Evolutionary conservation across 2,888 invertebrate species (phyloP), one percentile per base, ranked within the genome.

Genomic region (Andrena flavipes): DNA sequence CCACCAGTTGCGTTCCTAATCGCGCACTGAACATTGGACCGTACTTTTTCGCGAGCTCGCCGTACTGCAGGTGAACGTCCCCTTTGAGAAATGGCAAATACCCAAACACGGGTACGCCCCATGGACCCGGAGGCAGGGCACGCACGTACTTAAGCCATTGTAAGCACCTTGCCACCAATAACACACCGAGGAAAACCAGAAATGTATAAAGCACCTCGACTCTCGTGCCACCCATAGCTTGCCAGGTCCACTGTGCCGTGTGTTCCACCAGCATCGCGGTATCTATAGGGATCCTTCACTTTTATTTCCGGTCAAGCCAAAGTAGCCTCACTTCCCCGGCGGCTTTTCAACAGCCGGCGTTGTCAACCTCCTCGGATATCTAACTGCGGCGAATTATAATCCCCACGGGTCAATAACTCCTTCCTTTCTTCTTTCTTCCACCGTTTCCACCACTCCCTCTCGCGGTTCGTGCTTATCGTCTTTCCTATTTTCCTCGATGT

Each of bases 31-130:
- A 98, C 84, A 98, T 95, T 8, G 96, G 95, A 8, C 98, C 98
- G 94, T 98, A 98, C 90, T 95, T 96, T 84, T 96, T 95, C 59
- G 97, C 96, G 90, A 98, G 94, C 90, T 97, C 96, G 91, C 96
- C 95, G 94, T 97, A 97, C 76, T 96, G 96, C 73, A 97, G 95
- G 94, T 98, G 98, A 84, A 95, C 94, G 90, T 95, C 95, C 56
- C 96, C 96, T 88, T 96, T 97, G 91, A 98, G 95, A 94, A 97
- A 98, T 2, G 97, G 97, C 85, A 98, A 94, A 92, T 97, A 98
- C 81, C 98, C 98, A 76, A 98, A 95, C 71, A 98, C 95, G 26
- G 98, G 98, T 4, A 97, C 94, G 2, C 98, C 98, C 97, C 97
- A 97, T 2, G 98, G 98, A 2, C 98, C 98, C 0, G 98, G 98